These are phyloP conservation scores for Labeo catla DNA, from an alignment of 2,113 vertebrate species.

Conservation along the genomic window DNA sequence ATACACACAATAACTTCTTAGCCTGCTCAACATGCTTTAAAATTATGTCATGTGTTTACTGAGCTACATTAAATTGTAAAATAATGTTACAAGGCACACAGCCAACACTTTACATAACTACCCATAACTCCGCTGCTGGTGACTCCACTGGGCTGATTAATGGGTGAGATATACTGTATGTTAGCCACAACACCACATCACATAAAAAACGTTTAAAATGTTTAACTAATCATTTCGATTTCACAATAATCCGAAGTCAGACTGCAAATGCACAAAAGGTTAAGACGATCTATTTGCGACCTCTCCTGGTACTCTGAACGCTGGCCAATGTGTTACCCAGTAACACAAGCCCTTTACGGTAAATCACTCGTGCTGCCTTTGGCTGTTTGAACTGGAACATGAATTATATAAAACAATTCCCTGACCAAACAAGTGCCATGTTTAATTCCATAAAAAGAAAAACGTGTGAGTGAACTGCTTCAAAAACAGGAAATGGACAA, in stretches of 20 bases:
- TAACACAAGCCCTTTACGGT: conserved; percentile 22
- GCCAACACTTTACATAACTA: not conserved
- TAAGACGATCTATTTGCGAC: not conserved
- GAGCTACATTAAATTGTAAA: not conserved
- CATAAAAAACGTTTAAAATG: not conserved
- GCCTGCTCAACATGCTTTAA: too few relatives aligned
- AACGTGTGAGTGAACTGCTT: not conserved
- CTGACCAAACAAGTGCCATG: not conserved
- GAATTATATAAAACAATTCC: not conserved
- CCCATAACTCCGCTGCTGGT: not conserved
- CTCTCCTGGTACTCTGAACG: not conserved
- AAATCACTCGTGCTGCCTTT: not conserved
- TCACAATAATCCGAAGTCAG: not conserved
- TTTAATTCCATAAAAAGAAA: not conserved
- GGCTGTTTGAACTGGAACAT: not conserved
- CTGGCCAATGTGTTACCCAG: not conserved
- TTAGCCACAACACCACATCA: not conserved
- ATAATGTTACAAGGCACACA: not conserved
- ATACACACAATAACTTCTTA: not conserved
- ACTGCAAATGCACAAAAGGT: not conserved
- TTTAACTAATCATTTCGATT: conserved; percentile 4
- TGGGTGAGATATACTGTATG: not conserved
- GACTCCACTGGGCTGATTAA: not conserved
- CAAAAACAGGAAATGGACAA: not conserved
- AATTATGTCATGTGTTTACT: not conserved